phyloP scores from a whole-genome alignment of 2,888 invertebrate genomes.

The Volucella inanis region DNA sequence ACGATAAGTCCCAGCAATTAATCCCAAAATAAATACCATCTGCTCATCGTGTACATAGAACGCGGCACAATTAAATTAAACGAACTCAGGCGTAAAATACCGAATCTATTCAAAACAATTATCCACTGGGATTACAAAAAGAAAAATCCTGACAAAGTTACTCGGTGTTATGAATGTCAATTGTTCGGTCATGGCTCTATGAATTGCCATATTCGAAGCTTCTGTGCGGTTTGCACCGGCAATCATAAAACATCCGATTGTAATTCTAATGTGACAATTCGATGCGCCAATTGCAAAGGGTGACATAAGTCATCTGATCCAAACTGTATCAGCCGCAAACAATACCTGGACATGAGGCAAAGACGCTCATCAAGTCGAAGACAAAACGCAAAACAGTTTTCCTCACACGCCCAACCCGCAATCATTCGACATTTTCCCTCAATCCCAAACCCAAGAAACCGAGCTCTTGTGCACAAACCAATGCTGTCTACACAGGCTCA shows the following conservation, averaged over 20 bases:
- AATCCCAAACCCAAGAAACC: slow-evolving; percentile 8
- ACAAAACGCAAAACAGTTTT: no score
- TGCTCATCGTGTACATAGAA: slow-evolving; percentile 5
- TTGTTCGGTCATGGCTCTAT: no score
- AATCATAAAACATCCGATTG: slow-evolving; percentile 24
- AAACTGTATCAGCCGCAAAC: slow-evolving; percentile 5
- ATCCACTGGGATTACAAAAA: slow-evolving; percentile 25
- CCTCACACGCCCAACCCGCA: not conserved
- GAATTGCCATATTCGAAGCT: not conserved
- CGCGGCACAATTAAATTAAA: slow-evolving; percentile 17
- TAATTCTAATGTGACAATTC: slow-evolving; percentile 76
- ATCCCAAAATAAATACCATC: not conserved
- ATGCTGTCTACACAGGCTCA: not conserved
- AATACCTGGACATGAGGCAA: no score
- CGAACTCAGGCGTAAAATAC: slow-evolving; percentile 15
- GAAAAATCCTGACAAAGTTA: slow-evolving; percentile 13
- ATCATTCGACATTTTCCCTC: not conserved
- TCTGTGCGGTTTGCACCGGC: slow-evolving; percentile 13
- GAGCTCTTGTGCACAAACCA: not conserved
- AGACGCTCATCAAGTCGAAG: no score
- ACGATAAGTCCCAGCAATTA: slow-evolving; percentile 8
- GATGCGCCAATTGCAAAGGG: slow-evolving; percentile 12
- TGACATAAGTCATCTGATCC: slow-evolving; percentile 4
- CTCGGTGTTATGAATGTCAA: slow-evolving; percentile 11
- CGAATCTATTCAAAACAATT: slow-evolving; percentile 14